Evolutionary conservation across 2,113 vertebrate genomes (phyloP).

Genomic region (Antennarius striatus): DNA sequence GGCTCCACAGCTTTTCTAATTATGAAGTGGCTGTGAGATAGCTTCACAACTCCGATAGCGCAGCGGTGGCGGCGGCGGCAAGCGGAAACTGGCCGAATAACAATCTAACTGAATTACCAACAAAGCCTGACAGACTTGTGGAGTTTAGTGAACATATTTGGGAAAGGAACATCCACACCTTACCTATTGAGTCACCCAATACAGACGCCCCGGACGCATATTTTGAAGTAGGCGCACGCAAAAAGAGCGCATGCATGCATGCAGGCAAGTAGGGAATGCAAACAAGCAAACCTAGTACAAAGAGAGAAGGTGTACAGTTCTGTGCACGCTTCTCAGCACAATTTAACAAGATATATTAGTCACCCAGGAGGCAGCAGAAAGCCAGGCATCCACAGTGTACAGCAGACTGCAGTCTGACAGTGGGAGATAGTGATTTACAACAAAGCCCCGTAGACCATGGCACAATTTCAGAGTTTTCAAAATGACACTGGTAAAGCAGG

Average conservation of each 20-base stretch:
- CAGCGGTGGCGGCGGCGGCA: constrained; percentile 11
- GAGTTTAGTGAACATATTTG: constrained; percentile 55
- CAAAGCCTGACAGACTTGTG: constrained; percentile 58
- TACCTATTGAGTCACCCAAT: constrained; percentile 25
- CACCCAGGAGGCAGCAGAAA: constrained; percentile 64
- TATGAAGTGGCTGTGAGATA: constrained; percentile 63
- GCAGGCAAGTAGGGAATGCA: constrained; percentile 15
- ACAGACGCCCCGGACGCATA: no score
- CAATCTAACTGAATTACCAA: constrained; percentile 53
- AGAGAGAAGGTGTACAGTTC: constrained; percentile 55
- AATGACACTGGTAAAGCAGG: constrained; percentile 61
- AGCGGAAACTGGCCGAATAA: constrained; percentile 26
- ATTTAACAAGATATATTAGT: constrained; percentile 74
- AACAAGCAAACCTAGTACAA: constrained; percentile 52
- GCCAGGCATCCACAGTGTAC: constrained; percentile 51
- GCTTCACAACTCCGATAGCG: constrained; percentile 50
- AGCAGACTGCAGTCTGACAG: constrained; percentile 63
- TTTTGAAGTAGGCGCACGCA: background rate
- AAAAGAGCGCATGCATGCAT: background rate
- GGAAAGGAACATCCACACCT: constrained; percentile 30
- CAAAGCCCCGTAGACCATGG: constrained; percentile 69
- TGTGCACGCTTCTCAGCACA: constrained; percentile 67
- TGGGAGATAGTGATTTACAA: constrained; percentile 73
- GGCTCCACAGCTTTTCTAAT: constrained; percentile 66
- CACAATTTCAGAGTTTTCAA: constrained; percentile 60